Evolutionary conservation across 2,797 vertebrate genomes (phyloP).

Genomic region (Danio tinwini): DNA sequence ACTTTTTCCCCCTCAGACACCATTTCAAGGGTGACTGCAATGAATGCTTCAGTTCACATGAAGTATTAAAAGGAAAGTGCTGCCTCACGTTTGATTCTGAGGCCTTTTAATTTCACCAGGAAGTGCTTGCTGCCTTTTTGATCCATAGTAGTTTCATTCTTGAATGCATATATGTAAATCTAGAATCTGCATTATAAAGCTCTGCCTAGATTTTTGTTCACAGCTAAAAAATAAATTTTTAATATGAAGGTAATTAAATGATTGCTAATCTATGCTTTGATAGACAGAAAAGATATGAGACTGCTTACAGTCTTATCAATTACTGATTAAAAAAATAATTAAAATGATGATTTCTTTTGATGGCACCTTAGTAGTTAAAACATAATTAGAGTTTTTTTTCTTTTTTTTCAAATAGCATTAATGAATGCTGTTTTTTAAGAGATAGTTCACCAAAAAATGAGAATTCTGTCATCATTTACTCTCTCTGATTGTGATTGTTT

Average conservation of each 20-base stretch:
- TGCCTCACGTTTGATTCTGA: background rate
- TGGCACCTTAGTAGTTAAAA: no score
- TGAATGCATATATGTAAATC: background rate
- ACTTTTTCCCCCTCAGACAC: background rate
- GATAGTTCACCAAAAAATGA: no score
- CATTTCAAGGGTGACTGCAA: conserved; percentile 23
- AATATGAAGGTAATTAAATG: background rate
- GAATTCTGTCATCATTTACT: no score
- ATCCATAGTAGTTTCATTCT: background rate
- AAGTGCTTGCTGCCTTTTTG: background rate
- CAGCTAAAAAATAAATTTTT: background rate
- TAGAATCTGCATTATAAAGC: background rate
- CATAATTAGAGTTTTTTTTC: no score
- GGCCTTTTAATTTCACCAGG: background rate
- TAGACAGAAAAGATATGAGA: background rate
- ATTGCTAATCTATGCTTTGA: background rate
- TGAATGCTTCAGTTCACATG: conserved; percentile 1
- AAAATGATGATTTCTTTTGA: no score
- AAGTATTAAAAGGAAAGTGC: conserved; percentile 21
- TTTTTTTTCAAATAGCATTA: no score
- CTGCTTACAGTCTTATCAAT: no score
- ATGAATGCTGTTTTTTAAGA: no score
- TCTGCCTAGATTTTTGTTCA: background rate
- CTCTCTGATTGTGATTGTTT: no score
- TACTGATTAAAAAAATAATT: no score